Evolutionary conservation across 2,113 vertebrate genomes (phyloP).

Genomic region (Gavialis gangeticus): DNA sequence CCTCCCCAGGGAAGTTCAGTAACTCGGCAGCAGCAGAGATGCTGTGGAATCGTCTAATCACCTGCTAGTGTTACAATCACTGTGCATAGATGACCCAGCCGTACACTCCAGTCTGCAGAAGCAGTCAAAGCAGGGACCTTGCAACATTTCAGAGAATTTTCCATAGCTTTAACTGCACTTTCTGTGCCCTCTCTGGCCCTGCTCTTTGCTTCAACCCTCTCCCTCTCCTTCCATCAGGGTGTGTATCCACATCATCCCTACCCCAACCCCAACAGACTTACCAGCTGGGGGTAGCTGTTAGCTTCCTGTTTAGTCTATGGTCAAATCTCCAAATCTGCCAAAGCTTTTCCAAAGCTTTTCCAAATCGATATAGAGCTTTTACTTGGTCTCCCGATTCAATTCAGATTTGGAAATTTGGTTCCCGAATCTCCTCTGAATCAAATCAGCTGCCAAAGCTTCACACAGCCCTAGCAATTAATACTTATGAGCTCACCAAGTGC

Average conservation of each 20-base stretch:
- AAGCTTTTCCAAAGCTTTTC: too few relatives aligned
- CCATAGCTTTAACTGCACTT: background rate
- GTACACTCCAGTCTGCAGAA: background rate
- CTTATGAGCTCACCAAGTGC: background rate
- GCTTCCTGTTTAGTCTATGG: too few relatives aligned
- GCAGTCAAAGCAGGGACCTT: background rate
- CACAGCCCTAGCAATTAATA: too few relatives aligned
- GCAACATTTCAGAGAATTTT: background rate
- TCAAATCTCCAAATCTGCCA: too few relatives aligned
- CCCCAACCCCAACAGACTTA: too few relatives aligned
- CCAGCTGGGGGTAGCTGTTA: too few relatives aligned
- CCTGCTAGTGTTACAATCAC: background rate
- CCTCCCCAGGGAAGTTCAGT: constrained; percentile 33
- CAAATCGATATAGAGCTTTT: too few relatives aligned
- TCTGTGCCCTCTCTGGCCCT: background rate
- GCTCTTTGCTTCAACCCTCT: background rate
- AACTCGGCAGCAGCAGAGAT: background rate
- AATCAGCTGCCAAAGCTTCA: too few relatives aligned
- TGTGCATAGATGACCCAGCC: background rate
- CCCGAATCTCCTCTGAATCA: too few relatives aligned
- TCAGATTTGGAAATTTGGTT: too few relatives aligned
- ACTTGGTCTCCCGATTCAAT: too few relatives aligned
- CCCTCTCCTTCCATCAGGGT: background rate
- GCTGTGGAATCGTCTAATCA: background rate
- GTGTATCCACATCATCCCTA: background rate